phyloP scores from a whole-genome alignment of 2,888 invertebrate species.

The Ecdyonurus torrentis region DNA sequence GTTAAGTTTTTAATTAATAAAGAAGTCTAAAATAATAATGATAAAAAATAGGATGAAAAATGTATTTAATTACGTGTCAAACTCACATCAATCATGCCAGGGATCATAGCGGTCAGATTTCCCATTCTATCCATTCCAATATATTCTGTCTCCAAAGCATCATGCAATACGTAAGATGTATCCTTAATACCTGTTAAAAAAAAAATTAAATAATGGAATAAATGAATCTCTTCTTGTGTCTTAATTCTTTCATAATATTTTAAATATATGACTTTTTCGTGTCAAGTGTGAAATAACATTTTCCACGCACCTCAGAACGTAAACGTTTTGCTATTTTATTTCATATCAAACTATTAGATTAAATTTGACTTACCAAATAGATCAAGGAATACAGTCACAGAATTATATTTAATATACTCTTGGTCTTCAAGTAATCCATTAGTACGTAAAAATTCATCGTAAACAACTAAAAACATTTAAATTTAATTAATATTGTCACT shows the following conservation, averaged over 20 bases:
- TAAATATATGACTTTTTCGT: no score
- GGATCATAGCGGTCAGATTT: conserved; percentile 26
- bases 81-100: conserved; percentile 33
- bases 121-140: conserved; percentile 25
- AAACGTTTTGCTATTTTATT: no score
- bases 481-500: no score
- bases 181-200: background rate
- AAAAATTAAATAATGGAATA: no score
- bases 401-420: background rate
- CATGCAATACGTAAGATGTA: background rate
- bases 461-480: background rate
- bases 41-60: background rate
- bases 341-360: background rate
- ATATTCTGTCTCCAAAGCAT: background rate
- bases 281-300: no score
- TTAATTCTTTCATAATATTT: no score
- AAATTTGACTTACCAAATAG: background rate
- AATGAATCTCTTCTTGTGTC: no score
- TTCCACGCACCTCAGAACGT: no score
- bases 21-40: no score
- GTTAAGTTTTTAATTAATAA: no score
- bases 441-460: background rate
- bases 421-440: background rate
- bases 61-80: background rate
- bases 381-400: background rate